Conservation (phyloP, 2,797 vertebrate genomes). For the Moxostoma hubbsi region DNA sequence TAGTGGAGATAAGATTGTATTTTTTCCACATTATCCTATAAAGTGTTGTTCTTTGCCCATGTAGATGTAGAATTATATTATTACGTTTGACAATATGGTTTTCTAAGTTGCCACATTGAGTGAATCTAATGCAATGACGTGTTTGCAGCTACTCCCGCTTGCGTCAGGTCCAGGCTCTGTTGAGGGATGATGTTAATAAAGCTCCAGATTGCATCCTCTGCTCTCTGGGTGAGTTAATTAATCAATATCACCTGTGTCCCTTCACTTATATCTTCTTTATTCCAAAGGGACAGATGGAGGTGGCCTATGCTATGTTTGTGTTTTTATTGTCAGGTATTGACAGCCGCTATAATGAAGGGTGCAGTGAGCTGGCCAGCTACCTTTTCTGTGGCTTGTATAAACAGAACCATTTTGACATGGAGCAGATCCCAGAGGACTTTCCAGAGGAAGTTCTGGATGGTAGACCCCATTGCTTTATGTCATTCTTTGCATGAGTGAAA, state of each 20-base stretch:
- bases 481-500: background rate
- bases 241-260: background rate
- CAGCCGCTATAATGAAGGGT: constrained; percentile 95
- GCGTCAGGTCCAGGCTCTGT: constrained; percentile 87
- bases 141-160: constrained; percentile 87
- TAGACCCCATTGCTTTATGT: constrained; percentile 64
- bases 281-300: constrained; percentile 15
- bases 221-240: constrained; percentile 85
- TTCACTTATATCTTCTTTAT: constrained; percentile 17
- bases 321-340: constrained; percentile 85
- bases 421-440: constrained; percentile 82
- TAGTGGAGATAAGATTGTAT: background rate
- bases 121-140: constrained; percentile 27
- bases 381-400: constrained; percentile 92
- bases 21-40: too few species aligned
- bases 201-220: constrained; percentile 91
- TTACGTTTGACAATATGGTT: background rate
- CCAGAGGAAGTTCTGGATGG: constrained; percentile 95
- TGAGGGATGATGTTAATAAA: constrained; percentile 80
- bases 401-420: constrained; percentile 81
- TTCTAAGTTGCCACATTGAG: background rate
- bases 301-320: background rate
- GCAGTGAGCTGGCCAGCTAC: constrained; percentile 92
- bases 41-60: too few species aligned
- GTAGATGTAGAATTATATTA: too few species aligned